Conservation (phyloP, 2,113 vertebrate genomes). For the Phalacrocorax aristotelis region DNA sequence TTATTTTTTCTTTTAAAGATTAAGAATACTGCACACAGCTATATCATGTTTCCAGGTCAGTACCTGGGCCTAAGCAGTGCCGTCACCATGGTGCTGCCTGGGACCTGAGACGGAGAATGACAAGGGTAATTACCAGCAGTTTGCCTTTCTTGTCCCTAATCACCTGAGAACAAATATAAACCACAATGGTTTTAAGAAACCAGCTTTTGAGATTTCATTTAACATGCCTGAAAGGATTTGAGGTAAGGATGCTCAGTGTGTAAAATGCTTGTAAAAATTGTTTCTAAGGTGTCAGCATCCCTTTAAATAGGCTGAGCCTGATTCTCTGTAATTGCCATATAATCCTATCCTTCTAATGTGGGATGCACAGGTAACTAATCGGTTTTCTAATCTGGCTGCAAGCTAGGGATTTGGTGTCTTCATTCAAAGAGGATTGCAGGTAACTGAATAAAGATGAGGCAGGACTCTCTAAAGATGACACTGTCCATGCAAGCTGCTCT, state of each 20-base stretch:
- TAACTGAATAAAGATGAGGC: background rate
- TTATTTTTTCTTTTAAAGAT: background rate
- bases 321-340: background rate
- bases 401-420: background rate
- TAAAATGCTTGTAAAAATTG: background rate
- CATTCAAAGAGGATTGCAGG: background rate
- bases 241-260: background rate
- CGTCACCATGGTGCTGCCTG: background rate
- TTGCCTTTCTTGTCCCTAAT: background rate
- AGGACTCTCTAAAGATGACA: background rate
- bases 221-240: background rate
- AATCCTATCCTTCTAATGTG: background rate
- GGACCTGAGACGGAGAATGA: background rate
- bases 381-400: background rate
- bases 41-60: background rate
- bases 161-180: background rate
- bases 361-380: background rate
- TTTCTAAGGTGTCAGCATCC: background rate
- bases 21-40: rapidly evolving
- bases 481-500: background rate
- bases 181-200: background rate
- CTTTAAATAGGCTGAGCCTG: background rate
- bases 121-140: background rate
- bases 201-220: background rate
- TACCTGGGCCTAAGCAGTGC: background rate